These are phyloP conservation scores for Ischnus inquisitorius DNA, from an alignment of 2,888 invertebrate species.

Conservation along the genomic window DNA sequence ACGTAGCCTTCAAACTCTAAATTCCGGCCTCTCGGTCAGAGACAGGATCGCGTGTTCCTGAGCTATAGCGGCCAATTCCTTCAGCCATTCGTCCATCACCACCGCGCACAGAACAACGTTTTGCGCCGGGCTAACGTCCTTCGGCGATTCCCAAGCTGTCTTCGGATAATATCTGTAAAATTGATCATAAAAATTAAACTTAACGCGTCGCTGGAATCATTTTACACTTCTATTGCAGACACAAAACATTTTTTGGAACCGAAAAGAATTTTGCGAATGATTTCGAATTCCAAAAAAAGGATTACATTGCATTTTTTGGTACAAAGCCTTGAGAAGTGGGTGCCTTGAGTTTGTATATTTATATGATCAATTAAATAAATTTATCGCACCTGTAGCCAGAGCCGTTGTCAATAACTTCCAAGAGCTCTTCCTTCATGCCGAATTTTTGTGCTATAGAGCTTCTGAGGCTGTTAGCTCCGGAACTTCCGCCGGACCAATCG, in stretches of 20 bases:
- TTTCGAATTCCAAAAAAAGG: neutral
- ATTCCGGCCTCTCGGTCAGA: conserved; percentile 82
- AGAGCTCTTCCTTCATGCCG: conserved; percentile 79
- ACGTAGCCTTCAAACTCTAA: conserved; percentile 62
- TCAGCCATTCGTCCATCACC: conserved; percentile 97
- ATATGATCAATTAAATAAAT: neutral
- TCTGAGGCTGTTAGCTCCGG: conserved; percentile 82
- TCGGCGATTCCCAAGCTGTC: conserved; percentile 81
- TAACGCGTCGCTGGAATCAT: neutral
- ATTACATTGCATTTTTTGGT: too few species aligned
- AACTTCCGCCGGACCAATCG: conserved; percentile 87
- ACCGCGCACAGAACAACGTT: conserved; percentile 93
- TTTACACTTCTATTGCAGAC: too few species aligned
- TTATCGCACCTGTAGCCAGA: conserved; percentile 76
- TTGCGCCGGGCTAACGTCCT: conserved; percentile 85
- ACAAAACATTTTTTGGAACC: too few species aligned
- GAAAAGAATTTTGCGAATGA: too few species aligned
- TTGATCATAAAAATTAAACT: neutral
- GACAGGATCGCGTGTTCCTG: conserved; percentile 95
- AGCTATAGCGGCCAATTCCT: conserved; percentile 97
- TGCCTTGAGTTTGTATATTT: too few species aligned
- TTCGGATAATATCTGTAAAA: conserved; percentile 75
- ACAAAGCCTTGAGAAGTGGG: too few species aligned
- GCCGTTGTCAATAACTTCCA: conserved; percentile 76
- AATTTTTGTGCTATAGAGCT: conserved; percentile 73